These are phyloP conservation scores for Iphiclides podalirius DNA, from an alignment of 2,888 invertebrate genomes.

Conservation along the genomic window DNA sequence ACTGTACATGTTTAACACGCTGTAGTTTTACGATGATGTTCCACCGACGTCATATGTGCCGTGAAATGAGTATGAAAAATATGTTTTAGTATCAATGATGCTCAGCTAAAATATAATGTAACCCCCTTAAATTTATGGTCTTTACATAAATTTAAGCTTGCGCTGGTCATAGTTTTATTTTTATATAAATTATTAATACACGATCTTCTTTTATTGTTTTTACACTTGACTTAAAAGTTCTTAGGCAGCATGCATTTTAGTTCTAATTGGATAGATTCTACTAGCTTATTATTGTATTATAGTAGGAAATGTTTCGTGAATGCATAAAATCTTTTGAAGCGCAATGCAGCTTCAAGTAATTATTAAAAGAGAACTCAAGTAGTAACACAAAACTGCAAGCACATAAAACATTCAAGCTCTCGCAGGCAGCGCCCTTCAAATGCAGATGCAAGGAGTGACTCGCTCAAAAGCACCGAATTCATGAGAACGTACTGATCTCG, in stretches of 20 bases:
- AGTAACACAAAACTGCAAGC: conserved; percentile 18
- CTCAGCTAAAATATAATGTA: no score
- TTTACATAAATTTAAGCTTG: no score
- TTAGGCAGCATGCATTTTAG: no score
- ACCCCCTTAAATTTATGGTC: no score
- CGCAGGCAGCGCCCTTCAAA: conserved; percentile 27
- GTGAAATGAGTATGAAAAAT: neutral
- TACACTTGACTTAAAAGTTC: no score
- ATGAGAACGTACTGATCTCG: conserved; percentile 9
- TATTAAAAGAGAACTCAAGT: conserved; percentile 12
- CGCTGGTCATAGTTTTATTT: no score
- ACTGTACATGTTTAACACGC: conserved; percentile 7
- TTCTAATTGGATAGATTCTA: no score
- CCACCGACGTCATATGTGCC: neutral
- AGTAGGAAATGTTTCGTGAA: neutral
- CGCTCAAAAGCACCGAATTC: conserved; percentile 16
- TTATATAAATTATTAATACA: no score
- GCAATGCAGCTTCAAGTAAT: conserved; percentile 7
- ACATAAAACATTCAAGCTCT: conserved; percentile 35
- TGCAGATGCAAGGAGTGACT: conserved; percentile 24
- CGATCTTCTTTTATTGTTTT: no score
- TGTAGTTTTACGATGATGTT: conserved; percentile 18
- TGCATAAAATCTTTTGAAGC: neutral
- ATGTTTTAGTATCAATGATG: neutral
- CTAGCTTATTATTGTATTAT: no score